Evolutionary conservation across 2,113 vertebrate species (phyloP).

Genomic region (Xyrauchen texanus): DNA sequence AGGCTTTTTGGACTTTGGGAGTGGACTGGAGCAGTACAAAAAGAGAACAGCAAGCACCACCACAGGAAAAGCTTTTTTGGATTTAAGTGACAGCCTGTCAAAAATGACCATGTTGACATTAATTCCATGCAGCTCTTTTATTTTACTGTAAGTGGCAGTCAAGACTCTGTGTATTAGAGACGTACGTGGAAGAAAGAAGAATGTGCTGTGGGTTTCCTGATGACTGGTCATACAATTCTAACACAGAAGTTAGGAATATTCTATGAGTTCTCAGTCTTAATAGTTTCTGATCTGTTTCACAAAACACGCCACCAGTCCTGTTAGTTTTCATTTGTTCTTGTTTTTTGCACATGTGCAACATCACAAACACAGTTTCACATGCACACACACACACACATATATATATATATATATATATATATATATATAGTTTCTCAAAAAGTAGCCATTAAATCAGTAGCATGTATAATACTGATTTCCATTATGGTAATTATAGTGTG

Average conservation of each 20-base stretch:
- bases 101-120: constrained; percentile 78
- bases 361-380: neutral
- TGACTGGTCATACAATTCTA: constrained; percentile 73
- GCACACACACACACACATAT: no score
- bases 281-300: constrained; percentile 80
- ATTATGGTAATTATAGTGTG: no score
- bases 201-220: constrained; percentile 67
- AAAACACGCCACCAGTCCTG: constrained; percentile 66
- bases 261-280: constrained; percentile 80
- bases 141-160: constrained; percentile 86
- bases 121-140: constrained; percentile 84
- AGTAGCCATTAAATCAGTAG: no score
- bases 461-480: no score
- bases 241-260: constrained; percentile 76
- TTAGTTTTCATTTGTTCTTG: no score
- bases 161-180: constrained; percentile 70
- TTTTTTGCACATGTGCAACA: constrained; percentile 58
- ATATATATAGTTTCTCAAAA: no score
- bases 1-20: constrained; percentile 29
- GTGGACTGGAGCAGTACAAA: constrained; percentile 9
- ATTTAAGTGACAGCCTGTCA: constrained; percentile 75
- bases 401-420: no score
- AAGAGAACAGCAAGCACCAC: constrained; percentile 59
- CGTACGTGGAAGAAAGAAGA: constrained; percentile 57
- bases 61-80: constrained; percentile 66